Conservation (phyloP, 2,113 vertebrate species). For the Cochlearius cochlearius region DNA sequence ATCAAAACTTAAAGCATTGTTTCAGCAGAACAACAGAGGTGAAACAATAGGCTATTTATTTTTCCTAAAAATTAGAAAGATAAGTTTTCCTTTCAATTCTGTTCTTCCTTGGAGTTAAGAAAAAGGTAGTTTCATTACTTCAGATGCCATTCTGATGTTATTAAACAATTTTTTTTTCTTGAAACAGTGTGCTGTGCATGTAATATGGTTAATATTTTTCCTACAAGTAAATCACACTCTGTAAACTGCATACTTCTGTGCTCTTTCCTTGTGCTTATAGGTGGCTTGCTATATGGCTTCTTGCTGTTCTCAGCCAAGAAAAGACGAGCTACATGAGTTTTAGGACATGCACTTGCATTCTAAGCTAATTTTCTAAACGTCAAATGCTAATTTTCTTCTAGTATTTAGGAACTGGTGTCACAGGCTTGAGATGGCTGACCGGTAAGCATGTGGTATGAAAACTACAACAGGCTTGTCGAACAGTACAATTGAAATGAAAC, state of each 20-base stretch:
- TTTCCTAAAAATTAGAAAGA: neutral
- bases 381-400: conserved; percentile 13
- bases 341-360: neutral
- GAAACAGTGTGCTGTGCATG: neutral
- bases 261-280: neutral
- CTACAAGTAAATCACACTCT: neutral
- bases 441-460: neutral
- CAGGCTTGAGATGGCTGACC: neutral
- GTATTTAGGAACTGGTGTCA: neutral
- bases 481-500: neutral
- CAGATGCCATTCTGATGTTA: neutral
- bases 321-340: neutral
- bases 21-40: neutral
- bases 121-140: neutral
- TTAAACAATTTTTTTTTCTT: neutral
- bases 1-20: neutral
- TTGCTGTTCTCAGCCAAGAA: neutral
- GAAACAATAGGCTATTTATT: neutral
- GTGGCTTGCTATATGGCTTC: neutral
- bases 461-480: neutral
- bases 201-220: neutral
- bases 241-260: neutral
- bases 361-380: neutral
- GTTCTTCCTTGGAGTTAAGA: neutral
- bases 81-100: neutral